Conservation (phyloP, 1,140 invertebrate species). For the Bombus huntii region DNA sequence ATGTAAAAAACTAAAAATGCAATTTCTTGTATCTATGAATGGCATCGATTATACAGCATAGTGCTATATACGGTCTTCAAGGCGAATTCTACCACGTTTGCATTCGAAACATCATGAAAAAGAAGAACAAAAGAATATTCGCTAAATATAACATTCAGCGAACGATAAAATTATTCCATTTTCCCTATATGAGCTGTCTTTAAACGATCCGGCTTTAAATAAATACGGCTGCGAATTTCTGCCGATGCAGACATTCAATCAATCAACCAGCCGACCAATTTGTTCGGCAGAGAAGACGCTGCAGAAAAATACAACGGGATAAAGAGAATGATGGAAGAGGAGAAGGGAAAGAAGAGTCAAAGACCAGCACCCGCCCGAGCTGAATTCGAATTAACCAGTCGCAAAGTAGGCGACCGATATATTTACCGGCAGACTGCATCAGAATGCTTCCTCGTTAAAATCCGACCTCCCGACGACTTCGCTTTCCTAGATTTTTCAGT, state of each 20-base stretch:
- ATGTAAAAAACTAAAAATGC: not conserved
- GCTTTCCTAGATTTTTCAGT: constrained; percentile 60
- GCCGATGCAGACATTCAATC: not conserved
- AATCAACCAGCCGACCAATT: not conserved
- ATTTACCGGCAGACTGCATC: constrained; percentile 63
- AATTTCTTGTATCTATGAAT: not conserved
- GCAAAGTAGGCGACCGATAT: constrained; percentile 62
- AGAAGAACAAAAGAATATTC: not conserved
- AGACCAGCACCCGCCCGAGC: constrained; percentile 38
- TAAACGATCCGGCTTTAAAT: not conserved
- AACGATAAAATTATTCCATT: constrained; percentile 3
- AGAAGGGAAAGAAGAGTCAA: constrained; percentile 41
- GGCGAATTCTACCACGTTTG: not conserved
- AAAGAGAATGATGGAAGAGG: not conserved
- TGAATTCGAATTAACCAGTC: constrained; percentile 48
- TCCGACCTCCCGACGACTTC: constrained; percentile 56
- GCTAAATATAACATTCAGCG: not conserved
- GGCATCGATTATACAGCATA: not conserved
- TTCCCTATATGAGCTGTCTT: not conserved
- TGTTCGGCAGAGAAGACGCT: not conserved
- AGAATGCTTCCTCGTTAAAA: constrained; percentile 64
- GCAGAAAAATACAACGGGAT: constrained; percentile 20
- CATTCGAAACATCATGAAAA: not conserved
- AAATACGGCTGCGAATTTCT: not conserved
- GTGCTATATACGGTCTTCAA: not conserved